Conservation (phyloP, 2,113 vertebrate species). For the Cepphus grylle region DNA sequence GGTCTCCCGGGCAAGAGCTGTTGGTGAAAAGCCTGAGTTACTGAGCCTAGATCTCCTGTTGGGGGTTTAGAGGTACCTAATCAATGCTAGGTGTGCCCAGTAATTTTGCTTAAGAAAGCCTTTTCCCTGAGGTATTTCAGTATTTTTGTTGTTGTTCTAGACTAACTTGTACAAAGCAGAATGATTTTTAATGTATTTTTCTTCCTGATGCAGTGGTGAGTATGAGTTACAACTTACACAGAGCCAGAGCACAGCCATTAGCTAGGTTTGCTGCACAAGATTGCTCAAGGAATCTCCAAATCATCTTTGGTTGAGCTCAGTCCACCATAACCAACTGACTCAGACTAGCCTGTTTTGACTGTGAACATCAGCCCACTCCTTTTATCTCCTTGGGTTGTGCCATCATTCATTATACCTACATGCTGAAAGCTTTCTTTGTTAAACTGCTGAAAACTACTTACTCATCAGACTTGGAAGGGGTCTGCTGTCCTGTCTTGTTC, state of each 20-base stretch:
- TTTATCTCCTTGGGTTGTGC: not conserved
- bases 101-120: not conserved
- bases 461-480: not conserved
- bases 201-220: fast-evolving
- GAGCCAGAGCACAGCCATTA: not conserved
- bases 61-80: not conserved
- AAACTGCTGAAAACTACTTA: not conserved
- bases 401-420: not conserved
- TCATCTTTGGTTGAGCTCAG: not conserved
- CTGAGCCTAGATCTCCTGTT: not conserved
- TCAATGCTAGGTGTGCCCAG: not conserved
- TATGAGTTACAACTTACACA: not conserved
- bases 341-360: not conserved
- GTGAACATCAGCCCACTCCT: not conserved
- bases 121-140: not conserved
- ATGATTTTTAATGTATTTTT: not conserved
- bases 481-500: not conserved
- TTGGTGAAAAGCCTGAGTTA: not conserved
- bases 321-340: not conserved
- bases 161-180: not conserved
- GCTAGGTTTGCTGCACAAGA: not conserved
- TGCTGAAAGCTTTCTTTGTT: not conserved
- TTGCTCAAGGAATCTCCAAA: not conserved
- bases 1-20: not conserved
- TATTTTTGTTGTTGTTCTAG: not conserved